phyloP scores from a whole-genome alignment of 2,888 invertebrate genomes.

The Onchidella celtica region DNA sequence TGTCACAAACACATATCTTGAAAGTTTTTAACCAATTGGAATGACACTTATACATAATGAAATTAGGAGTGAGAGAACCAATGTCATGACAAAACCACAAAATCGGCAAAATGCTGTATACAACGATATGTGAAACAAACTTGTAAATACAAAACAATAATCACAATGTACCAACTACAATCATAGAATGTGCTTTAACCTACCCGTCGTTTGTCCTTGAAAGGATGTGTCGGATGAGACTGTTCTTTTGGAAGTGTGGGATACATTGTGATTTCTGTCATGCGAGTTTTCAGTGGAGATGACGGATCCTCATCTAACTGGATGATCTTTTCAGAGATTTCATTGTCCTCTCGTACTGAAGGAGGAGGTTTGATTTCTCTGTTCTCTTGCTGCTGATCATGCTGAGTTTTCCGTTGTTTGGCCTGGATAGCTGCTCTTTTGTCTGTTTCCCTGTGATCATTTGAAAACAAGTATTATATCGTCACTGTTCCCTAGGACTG shows the following conservation, averaged over 20 bases:
- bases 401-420: slow-evolving; percentile 59
- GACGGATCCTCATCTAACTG: slow-evolving; percentile 48
- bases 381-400: slow-evolving; percentile 26
- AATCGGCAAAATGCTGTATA: no score
- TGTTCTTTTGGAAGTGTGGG: slow-evolving; percentile 73
- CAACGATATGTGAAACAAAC: no score
- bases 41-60: no score
- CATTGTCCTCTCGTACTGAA: slow-evolving; percentile 24
- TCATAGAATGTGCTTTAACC: no score
- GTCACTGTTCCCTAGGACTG: no score
- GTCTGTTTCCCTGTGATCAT: slow-evolving; percentile 66
- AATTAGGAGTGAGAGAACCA: no score
- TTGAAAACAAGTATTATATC: no score
- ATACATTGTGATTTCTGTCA: slow-evolving; percentile 62
- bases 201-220: slow-evolving; percentile 61
- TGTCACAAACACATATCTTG: no score
- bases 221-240: slow-evolving; percentile 68
- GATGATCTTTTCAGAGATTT: slow-evolving; percentile 40
- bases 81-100: no score
- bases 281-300: slow-evolving; percentile 38
- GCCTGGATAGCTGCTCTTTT: slow-evolving; percentile 64
- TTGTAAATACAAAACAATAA: no score
- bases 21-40: no score
- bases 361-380: not conserved
- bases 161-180: no score